Evolutionary conservation across 2,888 invertebrate species (phyloP).

Genomic region (Pseudococcus longispinus): DNA sequence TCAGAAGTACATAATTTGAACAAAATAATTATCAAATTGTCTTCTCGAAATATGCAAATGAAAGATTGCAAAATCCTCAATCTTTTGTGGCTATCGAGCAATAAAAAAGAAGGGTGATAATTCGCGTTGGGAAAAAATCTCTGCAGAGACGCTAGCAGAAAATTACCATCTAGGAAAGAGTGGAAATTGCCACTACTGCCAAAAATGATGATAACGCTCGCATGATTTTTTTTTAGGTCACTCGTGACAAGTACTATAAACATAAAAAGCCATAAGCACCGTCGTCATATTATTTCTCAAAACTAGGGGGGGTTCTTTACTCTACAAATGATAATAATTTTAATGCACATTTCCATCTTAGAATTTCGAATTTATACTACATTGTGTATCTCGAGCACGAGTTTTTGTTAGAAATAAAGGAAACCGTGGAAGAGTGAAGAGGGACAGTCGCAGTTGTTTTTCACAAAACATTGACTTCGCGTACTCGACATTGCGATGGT

Average conservation of each 20-base stretch:
- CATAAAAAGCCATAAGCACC: not conserved
- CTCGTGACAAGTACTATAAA: not conserved
- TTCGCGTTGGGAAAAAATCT: too few species aligned
- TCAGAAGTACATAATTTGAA: too few species aligned
- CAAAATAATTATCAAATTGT: too few species aligned
- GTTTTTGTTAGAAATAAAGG: not conserved
- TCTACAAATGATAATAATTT: not conserved
- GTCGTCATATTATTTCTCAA: not conserved
- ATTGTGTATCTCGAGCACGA: not conserved
- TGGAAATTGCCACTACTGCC: not conserved
- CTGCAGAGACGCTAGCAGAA: too few species aligned
- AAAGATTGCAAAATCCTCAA: too few species aligned
- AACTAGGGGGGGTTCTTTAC: not conserved
- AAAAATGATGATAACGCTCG: not conserved
- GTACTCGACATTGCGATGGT: not conserved
- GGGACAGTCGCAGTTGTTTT: not conserved
- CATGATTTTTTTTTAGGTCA: not conserved
- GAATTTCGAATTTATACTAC: not conserved
- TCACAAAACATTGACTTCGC: slow-evolving; percentile 5
- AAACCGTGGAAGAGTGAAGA: not conserved
- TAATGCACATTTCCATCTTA: not conserved
- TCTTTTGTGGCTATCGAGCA: too few species aligned
- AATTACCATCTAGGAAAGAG: too few species aligned
- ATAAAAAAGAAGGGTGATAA: too few species aligned
- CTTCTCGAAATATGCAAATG: too few species aligned